Evolutionary conservation across 1,140 invertebrate genomes (phyloP), one percentile per base, ranked within the genome.

Genomic region (Sarcophaga bullata): DNA sequence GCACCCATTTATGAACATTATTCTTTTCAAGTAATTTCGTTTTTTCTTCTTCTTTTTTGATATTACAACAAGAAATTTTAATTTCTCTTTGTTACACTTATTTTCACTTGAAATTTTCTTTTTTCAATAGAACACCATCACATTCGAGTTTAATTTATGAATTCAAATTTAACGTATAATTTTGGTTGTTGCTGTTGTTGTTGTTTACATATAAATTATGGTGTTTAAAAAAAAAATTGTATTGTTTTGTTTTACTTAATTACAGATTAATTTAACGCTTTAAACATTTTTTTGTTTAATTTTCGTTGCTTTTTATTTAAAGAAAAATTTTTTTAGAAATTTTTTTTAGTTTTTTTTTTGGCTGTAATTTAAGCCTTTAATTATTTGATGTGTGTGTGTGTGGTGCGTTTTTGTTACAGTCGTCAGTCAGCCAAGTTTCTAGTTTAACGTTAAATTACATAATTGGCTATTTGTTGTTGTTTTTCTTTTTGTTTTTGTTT

Each of bases 401-500:
- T 58, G 54, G 15, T n/a, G 54, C 25, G 54, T 58, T 58, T 58
- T 58, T 2, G 62, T 68, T n/a, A 19, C 62, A 68, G n/a, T 68
- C 62, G n/a, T 68, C 62, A 68, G 62, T 68, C 9, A 68, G 62
- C 19, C n/a, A 58, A 68, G 62, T 19, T 19, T 68, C 8, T 68
- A 17, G n/a, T 68, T 37, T 68, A 68, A 68, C 62, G 17, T 68
- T 68, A 68, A 68, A 68, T 68, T 68, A 68, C 62, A 68, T 68
- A 68, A 68, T 68, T 68, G 62, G 62, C 62, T 68, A 68, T 68
- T 68, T 19, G 62, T 68, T 68, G 9, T 68, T 19, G 54, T 58
- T 7, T 15, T n/a, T 0, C n/a, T 58, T 13, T 54, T 54, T 54
- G 3, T 54, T n/a, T n/a, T n/a, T 54, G 52, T 54, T 10, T 54